Evolutionary conservation across 30 jellyfish, hydroid and myxozoan species (phyloP).

Genomic region (Chironex yamaguchii): DNA sequence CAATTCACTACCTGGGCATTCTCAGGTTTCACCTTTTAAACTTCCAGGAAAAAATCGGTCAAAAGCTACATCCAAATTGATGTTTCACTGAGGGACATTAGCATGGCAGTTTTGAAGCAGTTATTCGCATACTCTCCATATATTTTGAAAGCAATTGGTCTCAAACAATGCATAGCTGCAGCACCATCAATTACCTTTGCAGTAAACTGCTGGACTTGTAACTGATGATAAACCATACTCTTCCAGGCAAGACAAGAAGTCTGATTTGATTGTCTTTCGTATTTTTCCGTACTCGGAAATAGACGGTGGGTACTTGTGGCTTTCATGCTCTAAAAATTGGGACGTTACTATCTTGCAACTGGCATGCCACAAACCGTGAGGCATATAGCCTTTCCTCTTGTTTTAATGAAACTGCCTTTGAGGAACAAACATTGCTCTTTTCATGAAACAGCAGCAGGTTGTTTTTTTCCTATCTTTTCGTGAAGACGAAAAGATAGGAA

Average conservation of each 20-base stretch:
- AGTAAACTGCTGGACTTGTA: neutral
- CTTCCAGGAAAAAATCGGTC: conserved; percentile 40
- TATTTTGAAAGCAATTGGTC: conserved; percentile 9
- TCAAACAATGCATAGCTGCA: neutral
- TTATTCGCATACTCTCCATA: conserved; percentile 9
- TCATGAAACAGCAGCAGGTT: neutral
- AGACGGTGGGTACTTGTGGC: conserved; percentile 3
- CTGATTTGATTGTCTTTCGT: conserved; percentile 18
- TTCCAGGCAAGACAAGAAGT: conserved; percentile 7
- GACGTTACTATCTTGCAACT: neutral
- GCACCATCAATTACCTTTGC: conserved; percentile 9
- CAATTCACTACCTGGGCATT: conserved; percentile 33
- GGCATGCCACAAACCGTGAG: neutral
- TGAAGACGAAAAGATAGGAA: too few relatives aligned
- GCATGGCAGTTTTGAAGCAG: neutral
- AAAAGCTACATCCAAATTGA: conserved; percentile 35
- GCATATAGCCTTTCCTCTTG: neutral
- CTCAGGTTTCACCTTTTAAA: conserved; percentile 22
- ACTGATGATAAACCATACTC: neutral
- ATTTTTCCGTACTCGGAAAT: conserved; percentile 25
- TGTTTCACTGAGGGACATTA: neutral
- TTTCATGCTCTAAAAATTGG: conserved; percentile 6
- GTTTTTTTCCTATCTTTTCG: neutral
- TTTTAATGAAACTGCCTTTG: too few relatives aligned
- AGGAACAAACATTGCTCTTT: neutral